A percentile compares a stretch with the other conserved stretches of the same genome.
phyloP scores from a whole-genome alignment of 2,797 vertebrate species.

The Paguma larvata region DNA sequence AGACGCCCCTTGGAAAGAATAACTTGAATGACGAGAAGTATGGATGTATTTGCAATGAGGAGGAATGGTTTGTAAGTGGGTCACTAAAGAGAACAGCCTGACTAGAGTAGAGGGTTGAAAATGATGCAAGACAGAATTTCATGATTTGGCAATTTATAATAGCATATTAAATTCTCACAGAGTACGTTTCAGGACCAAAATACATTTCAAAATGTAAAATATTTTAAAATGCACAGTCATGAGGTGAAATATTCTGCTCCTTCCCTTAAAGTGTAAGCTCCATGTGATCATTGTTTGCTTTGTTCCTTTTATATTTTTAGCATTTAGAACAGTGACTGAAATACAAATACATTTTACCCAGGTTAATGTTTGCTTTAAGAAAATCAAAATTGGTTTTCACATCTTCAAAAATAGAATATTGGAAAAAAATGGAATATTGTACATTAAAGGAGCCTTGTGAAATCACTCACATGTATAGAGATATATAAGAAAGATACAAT shows the following conservation, averaged over 20 bases:
- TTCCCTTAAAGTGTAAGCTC: neutral
- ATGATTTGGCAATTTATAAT: neutral
- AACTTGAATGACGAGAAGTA: neutral
- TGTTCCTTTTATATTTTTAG: neutral
- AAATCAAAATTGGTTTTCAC: neutral
- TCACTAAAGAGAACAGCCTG: neutral
- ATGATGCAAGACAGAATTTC: neutral
- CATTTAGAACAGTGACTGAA: neutral
- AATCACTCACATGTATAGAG: neutral
- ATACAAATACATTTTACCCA: neutral
- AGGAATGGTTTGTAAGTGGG: neutral
- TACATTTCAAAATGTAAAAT: neutral
- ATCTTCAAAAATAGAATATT: neutral
- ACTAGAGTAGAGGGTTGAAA: neutral
- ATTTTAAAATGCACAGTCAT: neutral
- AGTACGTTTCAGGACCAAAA: neutral
- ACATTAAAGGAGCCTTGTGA: neutral
- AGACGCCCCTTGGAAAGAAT: neutral
- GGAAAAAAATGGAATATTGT: neutral
- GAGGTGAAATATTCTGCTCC: neutral
- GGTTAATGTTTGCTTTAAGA: neutral
- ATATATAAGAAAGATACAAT: neutral
- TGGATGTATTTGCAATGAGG: neutral
- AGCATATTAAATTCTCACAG: neutral
- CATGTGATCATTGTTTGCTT: neutral